These are phyloP conservation scores for Sebastes paucispinis DNA, from an alignment of 2,797 vertebrate species.

Conservation along the genomic window DNA sequence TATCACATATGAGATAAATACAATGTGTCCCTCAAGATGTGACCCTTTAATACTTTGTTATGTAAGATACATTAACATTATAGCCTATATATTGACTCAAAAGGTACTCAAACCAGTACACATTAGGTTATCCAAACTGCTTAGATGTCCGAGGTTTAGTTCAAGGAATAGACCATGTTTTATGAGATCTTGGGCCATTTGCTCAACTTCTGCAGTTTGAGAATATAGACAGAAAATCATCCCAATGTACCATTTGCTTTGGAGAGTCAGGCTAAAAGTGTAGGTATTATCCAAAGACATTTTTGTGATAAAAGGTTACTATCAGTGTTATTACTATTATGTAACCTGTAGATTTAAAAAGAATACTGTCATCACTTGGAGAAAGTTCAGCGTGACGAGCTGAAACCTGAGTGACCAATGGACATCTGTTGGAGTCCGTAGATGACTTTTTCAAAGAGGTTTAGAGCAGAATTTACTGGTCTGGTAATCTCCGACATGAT, in stretches of 20 bases:
- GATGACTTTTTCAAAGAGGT: neutral
- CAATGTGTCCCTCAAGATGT: neutral
- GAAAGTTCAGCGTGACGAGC: neutral
- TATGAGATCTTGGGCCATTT: neutral
- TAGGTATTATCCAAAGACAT: neutral
- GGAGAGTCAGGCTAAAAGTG: neutral
- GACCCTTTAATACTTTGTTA: neutral
- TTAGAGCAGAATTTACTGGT: neutral
- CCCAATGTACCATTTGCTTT: neutral
- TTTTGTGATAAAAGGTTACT: neutral
- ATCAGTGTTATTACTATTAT: neutral
- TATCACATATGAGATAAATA: neutral
- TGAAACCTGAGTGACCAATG: neutral
- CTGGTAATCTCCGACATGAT: neutral
- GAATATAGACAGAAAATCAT: neutral
- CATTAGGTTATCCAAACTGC: neutral
- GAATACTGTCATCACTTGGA: neutral
- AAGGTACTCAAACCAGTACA: neutral
- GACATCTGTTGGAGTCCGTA: neutral
- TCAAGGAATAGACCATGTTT: neutral
- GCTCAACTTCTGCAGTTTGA: neutral
- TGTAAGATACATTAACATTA: neutral
- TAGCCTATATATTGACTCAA: neutral
- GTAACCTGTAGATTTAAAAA: neutral
- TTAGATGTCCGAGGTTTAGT: neutral